Evolutionary conservation across 2,888 invertebrate genomes (phyloP).

Genomic region (Ormyrus pomaceus): DNA sequence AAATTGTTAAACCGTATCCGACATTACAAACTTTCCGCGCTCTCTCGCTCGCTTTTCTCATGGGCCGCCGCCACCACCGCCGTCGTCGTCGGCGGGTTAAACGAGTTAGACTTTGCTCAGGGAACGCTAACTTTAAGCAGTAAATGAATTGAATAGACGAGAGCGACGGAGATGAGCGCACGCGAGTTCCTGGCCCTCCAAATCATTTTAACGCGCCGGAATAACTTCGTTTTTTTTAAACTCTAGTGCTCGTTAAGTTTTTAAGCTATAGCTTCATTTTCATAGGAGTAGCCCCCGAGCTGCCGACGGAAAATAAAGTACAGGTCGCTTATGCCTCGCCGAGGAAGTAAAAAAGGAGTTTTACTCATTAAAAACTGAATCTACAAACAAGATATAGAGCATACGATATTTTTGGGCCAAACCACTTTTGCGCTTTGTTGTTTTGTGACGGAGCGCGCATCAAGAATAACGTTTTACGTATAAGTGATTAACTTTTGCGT

Average conservation of each 20-base stretch:
- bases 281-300: not conserved
- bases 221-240: slow-evolving; percentile 27
- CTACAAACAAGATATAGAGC: not conserved
- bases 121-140: slow-evolving; percentile 59
- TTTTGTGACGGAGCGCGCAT: too few species aligned
- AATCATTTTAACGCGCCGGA: slow-evolving; percentile 47
- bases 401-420: slow-evolving; percentile 2
- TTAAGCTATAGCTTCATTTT: slow-evolving; percentile 15
- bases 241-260: slow-evolving; percentile 27
- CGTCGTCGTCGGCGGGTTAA: slow-evolving; percentile 55
- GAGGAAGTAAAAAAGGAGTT: not conserved
- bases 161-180: slow-evolving; percentile 31
- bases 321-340: not conserved
- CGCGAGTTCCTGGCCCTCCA: slow-evolving; percentile 26
- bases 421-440: not conserved
- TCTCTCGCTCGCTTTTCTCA: slow-evolving; percentile 40
- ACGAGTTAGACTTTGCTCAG: slow-evolving; percentile 59
- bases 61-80: slow-evolving; percentile 15
- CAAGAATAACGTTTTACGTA: too few species aligned
- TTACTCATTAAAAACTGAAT: slow-evolving; percentile 1
- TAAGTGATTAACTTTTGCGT: too few species aligned
- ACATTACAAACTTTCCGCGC: slow-evolving; percentile 55
- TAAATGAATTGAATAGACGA: slow-evolving; percentile 59
- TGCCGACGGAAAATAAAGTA: not conserved
- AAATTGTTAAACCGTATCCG: slow-evolving; percentile 56